These are phyloP conservation scores for Aegithalos caudatus DNA, from an alignment of 2,113 vertebrate species.

Conservation along the genomic window DNA sequence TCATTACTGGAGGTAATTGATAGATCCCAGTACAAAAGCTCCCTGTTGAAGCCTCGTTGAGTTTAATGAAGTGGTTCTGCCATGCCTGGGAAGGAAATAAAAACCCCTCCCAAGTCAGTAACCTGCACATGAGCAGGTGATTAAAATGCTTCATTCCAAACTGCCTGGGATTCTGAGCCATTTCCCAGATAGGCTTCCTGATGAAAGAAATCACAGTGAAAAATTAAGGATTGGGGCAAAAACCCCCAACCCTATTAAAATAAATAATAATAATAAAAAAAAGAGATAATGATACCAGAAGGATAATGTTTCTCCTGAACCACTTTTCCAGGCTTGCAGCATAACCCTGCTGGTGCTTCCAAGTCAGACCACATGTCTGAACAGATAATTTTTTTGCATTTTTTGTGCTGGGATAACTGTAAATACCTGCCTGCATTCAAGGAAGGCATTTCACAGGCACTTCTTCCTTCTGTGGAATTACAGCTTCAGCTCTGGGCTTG, in stretches of 20 bases:
- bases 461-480: not conserved
- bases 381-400: not conserved
- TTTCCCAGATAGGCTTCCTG: not conserved
- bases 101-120: not conserved
- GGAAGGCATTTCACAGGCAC: not conserved
- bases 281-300: no score
- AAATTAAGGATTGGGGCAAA: not conserved
- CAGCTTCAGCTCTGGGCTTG: not conserved
- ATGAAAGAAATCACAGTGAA: not conserved
- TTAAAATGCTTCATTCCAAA: not conserved
- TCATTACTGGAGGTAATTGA: not conserved
- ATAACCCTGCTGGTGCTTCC: not conserved
- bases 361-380: not conserved
- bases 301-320: not conserved
- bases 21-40: not conserved
- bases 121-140: not conserved
- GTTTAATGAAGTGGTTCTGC: slow-evolving; percentile 29
- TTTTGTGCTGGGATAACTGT: not conserved
- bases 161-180: not conserved
- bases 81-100: not conserved
- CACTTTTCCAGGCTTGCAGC: not conserved
- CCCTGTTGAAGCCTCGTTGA: not conserved
- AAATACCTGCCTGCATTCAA: not conserved
- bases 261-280: not conserved
- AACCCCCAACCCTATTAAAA: not conserved